These are phyloP conservation scores for Actenoides hombroni DNA, from an alignment of 2,113 vertebrate genomes.

Conservation along the genomic window DNA sequence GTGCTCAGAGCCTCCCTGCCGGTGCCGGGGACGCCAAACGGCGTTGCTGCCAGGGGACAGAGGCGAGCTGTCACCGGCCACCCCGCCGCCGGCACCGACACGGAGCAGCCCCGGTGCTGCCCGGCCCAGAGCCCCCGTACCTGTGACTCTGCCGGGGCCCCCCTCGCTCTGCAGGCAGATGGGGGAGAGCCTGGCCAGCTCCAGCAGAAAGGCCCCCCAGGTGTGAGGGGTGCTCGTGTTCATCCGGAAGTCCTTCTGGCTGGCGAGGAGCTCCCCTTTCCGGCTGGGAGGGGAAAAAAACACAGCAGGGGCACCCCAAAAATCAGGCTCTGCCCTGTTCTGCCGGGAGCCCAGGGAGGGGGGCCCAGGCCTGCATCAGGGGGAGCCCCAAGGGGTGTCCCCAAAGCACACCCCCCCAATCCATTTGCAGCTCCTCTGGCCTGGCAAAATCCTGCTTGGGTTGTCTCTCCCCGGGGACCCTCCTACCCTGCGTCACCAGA, in stretches of 20 bases:
- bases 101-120: background rate
- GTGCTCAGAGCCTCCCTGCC: background rate
- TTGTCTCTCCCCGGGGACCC: fast-evolving
- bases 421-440: background rate
- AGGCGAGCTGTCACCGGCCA: background rate
- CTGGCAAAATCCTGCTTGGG: background rate
- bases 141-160: background rate
- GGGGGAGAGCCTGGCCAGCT: slow-evolving; percentile 18
- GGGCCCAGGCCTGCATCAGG: background rate
- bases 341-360: fast-evolving
- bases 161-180: background rate
- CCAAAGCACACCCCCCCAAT: background rate
- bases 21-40: background rate
- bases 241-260: slow-evolving; percentile 89
- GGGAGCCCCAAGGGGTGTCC: fast-evolving
- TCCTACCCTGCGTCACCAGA: background rate
- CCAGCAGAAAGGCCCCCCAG: slow-evolving; percentile 78
- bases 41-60: background rate
- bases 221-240: slow-evolving; percentile 77
- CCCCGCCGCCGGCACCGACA: background rate
- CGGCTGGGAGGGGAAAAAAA: slow-evolving; percentile 56
- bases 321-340: background rate
- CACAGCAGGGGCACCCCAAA: fast-evolving
- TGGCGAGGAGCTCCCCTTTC: slow-evolving; percentile 85
- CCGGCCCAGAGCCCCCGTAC: background rate